Percentiles rank a stretch among this genome's conserved stretches.
phyloP scores from a whole-genome alignment of 2,113 vertebrate genomes.

The Cygnus atratus region DNA sequence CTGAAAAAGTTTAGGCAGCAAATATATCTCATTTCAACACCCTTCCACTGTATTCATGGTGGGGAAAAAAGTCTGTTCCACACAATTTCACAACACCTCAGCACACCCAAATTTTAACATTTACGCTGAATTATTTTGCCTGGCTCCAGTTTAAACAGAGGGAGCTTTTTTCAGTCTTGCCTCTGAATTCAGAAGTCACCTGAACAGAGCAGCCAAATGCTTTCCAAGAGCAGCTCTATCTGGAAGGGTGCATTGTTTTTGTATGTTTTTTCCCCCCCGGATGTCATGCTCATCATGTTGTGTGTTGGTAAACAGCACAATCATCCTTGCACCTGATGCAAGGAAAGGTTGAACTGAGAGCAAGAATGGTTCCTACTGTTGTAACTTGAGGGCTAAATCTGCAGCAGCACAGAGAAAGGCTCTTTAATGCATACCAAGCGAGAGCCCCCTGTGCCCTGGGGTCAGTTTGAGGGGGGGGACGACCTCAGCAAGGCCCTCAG shows the following conservation, averaged over 20 bases:
- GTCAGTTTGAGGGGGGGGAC: background rate
- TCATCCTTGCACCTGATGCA: background rate
- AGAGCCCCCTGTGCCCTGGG: background rate
- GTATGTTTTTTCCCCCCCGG: background rate
- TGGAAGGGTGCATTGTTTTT: background rate
- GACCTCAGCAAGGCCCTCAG: too few relatives aligned
- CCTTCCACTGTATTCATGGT: background rate
- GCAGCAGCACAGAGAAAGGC: background rate
- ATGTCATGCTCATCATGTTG: background rate
- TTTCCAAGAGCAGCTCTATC: rapidly evolving
- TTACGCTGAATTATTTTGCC: background rate
- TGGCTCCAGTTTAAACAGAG: background rate
- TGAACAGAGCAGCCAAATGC: background rate
- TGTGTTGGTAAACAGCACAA: background rate
- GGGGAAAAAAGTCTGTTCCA: background rate
- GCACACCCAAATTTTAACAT: background rate
- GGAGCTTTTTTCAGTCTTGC: background rate
- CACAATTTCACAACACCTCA: background rate
- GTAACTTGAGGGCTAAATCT: background rate
- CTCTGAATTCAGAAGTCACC: background rate
- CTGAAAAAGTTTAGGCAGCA: background rate
- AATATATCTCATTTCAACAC: background rate
- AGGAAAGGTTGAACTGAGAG: background rate
- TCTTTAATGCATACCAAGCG: background rate
- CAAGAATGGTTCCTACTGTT: background rate